Evolutionary conservation across 37 sponge, comb jelly and placozoan genomes (phyloP), one percentile per base, ranked within the genome.

Genomic region (Ephydatia muelleri): DNA sequence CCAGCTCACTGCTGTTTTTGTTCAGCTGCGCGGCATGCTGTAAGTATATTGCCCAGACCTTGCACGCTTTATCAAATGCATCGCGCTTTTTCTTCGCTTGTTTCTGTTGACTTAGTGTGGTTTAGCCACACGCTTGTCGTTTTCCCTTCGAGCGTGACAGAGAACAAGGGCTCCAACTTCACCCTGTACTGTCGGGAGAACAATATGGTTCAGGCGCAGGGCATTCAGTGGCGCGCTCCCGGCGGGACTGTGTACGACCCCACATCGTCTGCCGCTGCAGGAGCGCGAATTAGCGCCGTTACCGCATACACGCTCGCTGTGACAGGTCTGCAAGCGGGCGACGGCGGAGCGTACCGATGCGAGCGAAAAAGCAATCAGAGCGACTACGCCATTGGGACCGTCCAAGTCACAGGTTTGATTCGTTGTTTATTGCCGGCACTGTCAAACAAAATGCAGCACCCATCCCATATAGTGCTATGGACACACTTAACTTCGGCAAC

Each of bases 121-220:
- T 25, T 37, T 38, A 5, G 38, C 32, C 26, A 38, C 43, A 38
- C 35, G 8, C 75, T 75, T 35, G 14, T 26, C 6, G 75, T 75
- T 35, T 26, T 26, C 36, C 75, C 75, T 26, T n/a, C 33, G 36
- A 75, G 12, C 21, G 37, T 75, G 33, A 6, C 75, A 9, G 75
- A 75, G 36, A 36, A 36, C 32, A 38, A 75, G 16, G 75, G 75
- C 8, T 36, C 33, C 16, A 38, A 75, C 8, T 3, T 75, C 32
- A 36, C 33, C 75, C 37, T 75, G 19, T 75, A 25, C 43, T 75
- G 75, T 22, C 32, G 26, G 32, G 75, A 75, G 36, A 75, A 35
- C 36, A 38, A n/a, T 38, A 12, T 26, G 38, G 33, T n/a, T n/a
- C 36, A 75, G 32, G 75, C 75, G 13, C 33, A 36, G 36, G 75